These are phyloP conservation scores for Sycophaga agraensis DNA, from an alignment of 1,140 invertebrate species.

Conservation along the genomic window DNA sequence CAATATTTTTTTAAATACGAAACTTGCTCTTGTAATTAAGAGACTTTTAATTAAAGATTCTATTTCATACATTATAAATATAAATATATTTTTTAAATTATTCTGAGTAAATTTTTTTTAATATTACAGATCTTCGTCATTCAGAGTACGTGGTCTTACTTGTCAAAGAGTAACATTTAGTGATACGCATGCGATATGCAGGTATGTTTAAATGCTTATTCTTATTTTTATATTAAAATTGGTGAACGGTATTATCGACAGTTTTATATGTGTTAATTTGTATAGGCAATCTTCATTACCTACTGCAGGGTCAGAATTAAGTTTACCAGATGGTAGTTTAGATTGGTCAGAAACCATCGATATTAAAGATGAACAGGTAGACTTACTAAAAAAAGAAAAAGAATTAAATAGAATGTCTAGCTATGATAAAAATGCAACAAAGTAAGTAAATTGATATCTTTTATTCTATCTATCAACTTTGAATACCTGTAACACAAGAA, in stretches of 20 bases:
- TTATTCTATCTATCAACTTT: too few species aligned
- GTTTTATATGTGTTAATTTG: neutral
- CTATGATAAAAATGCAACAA: slow-evolving; percentile 43
- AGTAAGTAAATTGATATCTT: too few species aligned
- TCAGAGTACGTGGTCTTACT: slow-evolving; percentile 62
- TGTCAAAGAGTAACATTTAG: slow-evolving; percentile 66
- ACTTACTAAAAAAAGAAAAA: slow-evolving; percentile 62
- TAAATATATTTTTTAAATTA: neutral
- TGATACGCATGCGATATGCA: slow-evolving; percentile 62
- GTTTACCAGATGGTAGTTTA: slow-evolving; percentile 63
- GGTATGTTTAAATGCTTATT: slow-evolving; percentile 39
- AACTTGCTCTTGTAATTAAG: too few species aligned
- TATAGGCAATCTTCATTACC: slow-evolving; percentile 68
- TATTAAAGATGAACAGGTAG: slow-evolving; percentile 67
- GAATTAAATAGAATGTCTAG: slow-evolving; percentile 51
- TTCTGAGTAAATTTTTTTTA: too few species aligned
- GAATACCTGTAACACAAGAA: too few species aligned
- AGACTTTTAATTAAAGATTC: neutral
- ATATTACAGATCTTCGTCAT: slow-evolving; percentile 2
- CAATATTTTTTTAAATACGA: too few species aligned
- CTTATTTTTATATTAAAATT: too few species aligned
- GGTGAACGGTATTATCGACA: too few species aligned
- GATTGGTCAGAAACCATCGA: slow-evolving; percentile 65
- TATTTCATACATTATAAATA: neutral
- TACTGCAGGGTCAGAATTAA: slow-evolving; percentile 69